Evolutionary conservation across 2,113 vertebrate genomes (phyloP).

Genomic region (Barnardius zonarius): DNA sequence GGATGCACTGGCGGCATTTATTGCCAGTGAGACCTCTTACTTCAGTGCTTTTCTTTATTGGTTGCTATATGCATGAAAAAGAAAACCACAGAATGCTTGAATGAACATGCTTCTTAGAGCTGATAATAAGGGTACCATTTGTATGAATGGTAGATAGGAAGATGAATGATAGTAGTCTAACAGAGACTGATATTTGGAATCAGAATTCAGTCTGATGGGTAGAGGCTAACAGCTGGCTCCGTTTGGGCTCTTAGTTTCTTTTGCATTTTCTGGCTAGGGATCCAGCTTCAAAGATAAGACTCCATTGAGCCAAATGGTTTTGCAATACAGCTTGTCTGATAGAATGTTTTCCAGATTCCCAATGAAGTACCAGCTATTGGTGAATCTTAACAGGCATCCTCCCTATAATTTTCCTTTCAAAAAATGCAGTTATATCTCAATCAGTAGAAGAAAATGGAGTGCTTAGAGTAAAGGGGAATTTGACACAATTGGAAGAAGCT

Average conservation of each 20-base stretch:
- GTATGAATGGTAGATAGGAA: not conserved
- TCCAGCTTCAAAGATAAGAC: not conserved
- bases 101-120: not conserved
- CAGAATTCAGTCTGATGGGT: not conserved
- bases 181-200: not conserved
- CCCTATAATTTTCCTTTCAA: not conserved
- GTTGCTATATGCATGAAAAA: not conserved
- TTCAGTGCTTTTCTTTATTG: not conserved
- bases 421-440: not conserved
- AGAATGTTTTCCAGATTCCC: not conserved
- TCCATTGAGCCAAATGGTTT: not conserved
- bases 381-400: not conserved
- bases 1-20: not conserved
- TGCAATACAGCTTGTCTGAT: not conserved
- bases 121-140: not conserved
- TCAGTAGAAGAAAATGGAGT: not conserved
- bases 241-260: not conserved
- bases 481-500: not conserved
- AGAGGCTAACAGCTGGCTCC: not conserved
- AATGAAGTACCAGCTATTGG: not conserved
- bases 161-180: not conserved
- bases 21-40: not conserved
- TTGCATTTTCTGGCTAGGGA: not conserved
- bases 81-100: not conserved
- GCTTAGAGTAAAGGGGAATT: not conserved